phyloP scores from a whole-genome alignment of 2,797 vertebrate species.

The Micrastur ruficollis region DNA sequence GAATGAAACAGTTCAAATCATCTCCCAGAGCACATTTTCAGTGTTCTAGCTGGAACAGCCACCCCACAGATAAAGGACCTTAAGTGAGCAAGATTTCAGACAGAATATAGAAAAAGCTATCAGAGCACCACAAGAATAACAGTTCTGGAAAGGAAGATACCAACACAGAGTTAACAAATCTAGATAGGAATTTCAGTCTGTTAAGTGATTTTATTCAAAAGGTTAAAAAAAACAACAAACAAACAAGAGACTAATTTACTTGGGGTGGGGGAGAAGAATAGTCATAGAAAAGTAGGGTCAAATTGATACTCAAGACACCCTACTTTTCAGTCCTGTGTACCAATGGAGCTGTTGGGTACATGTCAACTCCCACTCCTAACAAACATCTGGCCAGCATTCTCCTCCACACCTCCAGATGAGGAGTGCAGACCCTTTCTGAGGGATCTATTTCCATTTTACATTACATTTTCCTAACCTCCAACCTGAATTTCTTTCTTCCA shows the following conservation, averaged over 20 bases:
- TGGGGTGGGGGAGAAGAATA: rapidly evolving
- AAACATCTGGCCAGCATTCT: background rate
- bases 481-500: background rate
- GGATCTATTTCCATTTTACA: background rate
- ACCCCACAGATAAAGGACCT: background rate
- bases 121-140: background rate
- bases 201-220: background rate
- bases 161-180: background rate
- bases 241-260: background rate
- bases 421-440: background rate
- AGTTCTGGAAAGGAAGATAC: background rate
- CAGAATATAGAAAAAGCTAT: background rate
- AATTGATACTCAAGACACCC: background rate
- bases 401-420: background rate
- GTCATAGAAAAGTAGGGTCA: background rate
- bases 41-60: background rate
- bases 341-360: background rate
- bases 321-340: background rate
- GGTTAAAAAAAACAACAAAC: background rate
- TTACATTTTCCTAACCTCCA: background rate
- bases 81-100: background rate
- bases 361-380: background rate
- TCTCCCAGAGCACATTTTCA: background rate
- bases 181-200: background rate
- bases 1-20: background rate